These are phyloP conservation scores for Neosalanx taihuensis DNA, from an alignment of 2,797 vertebrate genomes.

Conservation along the genomic window DNA sequence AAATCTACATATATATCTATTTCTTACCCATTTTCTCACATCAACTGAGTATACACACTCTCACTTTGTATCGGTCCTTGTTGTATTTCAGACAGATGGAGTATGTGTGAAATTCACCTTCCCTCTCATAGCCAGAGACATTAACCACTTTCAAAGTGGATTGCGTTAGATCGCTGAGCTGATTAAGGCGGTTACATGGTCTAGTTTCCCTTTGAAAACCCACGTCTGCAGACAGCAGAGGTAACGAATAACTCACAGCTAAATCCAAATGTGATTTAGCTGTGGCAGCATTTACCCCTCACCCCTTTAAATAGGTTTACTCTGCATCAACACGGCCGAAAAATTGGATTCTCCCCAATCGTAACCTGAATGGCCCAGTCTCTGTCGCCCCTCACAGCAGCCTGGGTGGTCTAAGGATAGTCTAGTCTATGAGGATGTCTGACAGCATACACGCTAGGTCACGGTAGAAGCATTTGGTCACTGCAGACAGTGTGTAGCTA, in stretches of 20 bases:
- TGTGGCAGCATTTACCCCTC: neutral
- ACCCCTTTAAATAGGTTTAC: neutral
- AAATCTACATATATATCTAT: no score
- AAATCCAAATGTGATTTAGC: slow-evolving; percentile 7
- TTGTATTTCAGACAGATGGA: neutral
- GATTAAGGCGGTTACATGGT: neutral
- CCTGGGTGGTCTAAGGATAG: no score
- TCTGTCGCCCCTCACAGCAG: neutral
- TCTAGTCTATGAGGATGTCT: no score
- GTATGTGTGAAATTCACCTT: neutral
- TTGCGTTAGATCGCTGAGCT: neutral
- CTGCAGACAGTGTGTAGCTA: neutral
- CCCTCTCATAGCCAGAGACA: neutral
- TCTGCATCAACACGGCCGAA: neutral
- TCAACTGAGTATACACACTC: neutral
- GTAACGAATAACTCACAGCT: neutral
- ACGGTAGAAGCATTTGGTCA: neutral
- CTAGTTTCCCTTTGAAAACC: neutral
- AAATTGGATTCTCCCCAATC: neutral
- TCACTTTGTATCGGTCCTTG: neutral
- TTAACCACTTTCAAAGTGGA: neutral
- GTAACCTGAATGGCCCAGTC: neutral
- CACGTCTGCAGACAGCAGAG: neutral
- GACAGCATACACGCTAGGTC: no score
- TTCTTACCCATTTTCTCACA: no score